These are phyloP conservation scores for Gastracanthus pulcherrimus DNA, from an alignment of 2,888 invertebrate species.

Conservation along the genomic window DNA sequence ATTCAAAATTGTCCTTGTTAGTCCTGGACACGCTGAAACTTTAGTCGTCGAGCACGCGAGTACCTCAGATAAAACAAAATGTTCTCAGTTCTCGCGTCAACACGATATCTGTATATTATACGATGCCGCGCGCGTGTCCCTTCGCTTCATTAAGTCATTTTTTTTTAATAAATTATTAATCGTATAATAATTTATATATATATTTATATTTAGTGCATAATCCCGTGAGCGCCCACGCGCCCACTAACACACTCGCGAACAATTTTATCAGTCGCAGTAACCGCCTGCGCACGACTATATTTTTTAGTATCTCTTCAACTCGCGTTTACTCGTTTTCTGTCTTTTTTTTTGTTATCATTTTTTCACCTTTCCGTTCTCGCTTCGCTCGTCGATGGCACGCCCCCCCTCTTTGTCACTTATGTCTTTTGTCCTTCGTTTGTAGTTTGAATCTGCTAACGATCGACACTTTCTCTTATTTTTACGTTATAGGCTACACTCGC, in stretches of 20 bases:
- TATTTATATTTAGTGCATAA: slow-evolving; percentile 39
- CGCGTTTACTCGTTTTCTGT: neutral
- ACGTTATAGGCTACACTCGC: neutral
- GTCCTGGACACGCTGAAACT: slow-evolving; percentile 30
- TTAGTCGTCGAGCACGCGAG: neutral
- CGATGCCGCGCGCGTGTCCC: neutral
- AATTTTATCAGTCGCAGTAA: slow-evolving; percentile 18
- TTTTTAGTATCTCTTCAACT: neutral
- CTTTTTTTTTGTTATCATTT: slow-evolving; percentile 8
- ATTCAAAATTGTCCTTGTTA: neutral
- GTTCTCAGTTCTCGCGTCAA: too few relatives aligned
- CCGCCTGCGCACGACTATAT: slow-evolving; percentile 40
- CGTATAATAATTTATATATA: slow-evolving; percentile 25
- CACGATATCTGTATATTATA: neutral
- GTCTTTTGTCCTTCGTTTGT: slow-evolving; percentile 27
- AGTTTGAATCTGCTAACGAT: neutral
- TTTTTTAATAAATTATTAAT: slow-evolving; percentile 35
- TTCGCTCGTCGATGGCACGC: slow-evolving; percentile 64
- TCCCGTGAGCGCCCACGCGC: neutral
- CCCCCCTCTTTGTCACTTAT: slow-evolving; percentile 45
- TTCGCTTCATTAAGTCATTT: slow-evolving; percentile 16
- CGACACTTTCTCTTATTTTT: slow-evolving; percentile 1
- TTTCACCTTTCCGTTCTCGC: slow-evolving; percentile 24
- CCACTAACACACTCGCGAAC: slow-evolving; percentile 16
- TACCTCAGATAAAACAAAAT: too few relatives aligned